phyloP scores from a whole-genome alignment of 2,797 vertebrate species.

The Danio kyathit region DNA sequence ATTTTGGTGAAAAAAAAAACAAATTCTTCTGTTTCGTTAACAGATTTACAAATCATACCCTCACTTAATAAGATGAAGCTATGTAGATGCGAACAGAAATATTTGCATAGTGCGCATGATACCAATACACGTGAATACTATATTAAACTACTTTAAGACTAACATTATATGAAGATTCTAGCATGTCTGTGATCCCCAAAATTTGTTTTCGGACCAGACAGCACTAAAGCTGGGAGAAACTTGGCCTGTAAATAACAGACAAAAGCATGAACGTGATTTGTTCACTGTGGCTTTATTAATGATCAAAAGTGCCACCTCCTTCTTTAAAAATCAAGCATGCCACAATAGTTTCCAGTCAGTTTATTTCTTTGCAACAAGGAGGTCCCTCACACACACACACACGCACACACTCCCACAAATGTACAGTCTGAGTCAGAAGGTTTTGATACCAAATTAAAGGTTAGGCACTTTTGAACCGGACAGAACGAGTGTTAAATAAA shows the following conservation, averaged over 20 bases:
- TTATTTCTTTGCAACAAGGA: background rate
- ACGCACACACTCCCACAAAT: conserved; percentile 46
- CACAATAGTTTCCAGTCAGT: conserved; percentile 29
- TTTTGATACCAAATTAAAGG: conserved; percentile 69
- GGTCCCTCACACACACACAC: conserved; percentile 37
- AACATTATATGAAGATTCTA: no score
- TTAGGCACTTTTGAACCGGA: conserved; percentile 79
- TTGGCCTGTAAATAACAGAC: background rate
- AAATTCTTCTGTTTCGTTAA: no score
- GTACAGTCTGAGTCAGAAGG: conserved; percentile 63
- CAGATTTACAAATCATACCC: no score
- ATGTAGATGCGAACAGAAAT: no score
- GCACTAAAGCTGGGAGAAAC: no score
- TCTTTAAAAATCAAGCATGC: conserved; percentile 64
- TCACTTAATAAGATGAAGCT: no score
- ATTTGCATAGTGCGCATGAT: no score
- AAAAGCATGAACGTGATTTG: background rate
- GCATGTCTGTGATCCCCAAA: background rate
- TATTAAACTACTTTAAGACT: no score
- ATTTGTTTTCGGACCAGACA: background rate
- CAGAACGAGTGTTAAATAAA: conserved; percentile 60
- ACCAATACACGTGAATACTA: no score
- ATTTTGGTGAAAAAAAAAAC: no score
- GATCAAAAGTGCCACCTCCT: conserved; percentile 65
- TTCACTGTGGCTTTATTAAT: conserved; percentile 71